Percentiles rank a stretch among this genome's conserved stretches.
phyloP scores from a whole-genome alignment of 2,113 vertebrate species.

The Myrmecophaga tridactyla region DNA sequence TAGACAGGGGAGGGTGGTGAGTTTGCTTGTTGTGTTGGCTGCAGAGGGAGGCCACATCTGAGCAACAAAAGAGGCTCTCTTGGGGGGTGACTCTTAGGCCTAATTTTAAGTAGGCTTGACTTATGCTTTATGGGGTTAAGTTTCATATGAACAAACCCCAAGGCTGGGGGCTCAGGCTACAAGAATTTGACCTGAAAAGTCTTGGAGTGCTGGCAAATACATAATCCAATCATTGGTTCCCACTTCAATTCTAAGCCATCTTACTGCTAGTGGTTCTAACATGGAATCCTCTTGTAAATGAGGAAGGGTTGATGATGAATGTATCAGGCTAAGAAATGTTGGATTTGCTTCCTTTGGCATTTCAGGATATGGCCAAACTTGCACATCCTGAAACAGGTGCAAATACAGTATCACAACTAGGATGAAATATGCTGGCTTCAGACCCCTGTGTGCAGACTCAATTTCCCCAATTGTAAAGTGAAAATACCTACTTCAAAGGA shows the following conservation, averaged over 20 bases:
- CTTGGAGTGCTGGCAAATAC: neutral
- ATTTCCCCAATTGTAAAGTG: conserved; percentile 1
- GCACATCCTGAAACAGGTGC: conserved; percentile 20
- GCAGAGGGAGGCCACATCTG: too few species aligned
- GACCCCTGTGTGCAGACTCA: neutral
- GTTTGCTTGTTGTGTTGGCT: too few species aligned
- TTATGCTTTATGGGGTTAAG: too few species aligned
- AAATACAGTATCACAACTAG: neutral
- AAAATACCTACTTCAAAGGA: neutral
- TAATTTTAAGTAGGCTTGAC: too few species aligned
- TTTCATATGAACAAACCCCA: too few species aligned
- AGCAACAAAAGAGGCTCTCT: too few species aligned
- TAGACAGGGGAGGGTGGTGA: too few species aligned
- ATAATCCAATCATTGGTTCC: neutral
- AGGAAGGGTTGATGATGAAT: neutral
- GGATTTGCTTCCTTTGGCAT: conserved; percentile 3
- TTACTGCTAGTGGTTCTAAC: neutral
- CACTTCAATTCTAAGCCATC: neutral
- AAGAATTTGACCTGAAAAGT: neutral
- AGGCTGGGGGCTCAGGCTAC: too few species aligned
- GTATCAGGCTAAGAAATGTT: conserved; percentile 1
- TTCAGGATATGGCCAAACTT: neutral
- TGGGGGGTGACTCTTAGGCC: too few species aligned
- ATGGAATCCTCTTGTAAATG: neutral
- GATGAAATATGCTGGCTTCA: neutral